phyloP scores from a whole-genome alignment of 2,113 vertebrate species.

The Turnix velox region DNA sequence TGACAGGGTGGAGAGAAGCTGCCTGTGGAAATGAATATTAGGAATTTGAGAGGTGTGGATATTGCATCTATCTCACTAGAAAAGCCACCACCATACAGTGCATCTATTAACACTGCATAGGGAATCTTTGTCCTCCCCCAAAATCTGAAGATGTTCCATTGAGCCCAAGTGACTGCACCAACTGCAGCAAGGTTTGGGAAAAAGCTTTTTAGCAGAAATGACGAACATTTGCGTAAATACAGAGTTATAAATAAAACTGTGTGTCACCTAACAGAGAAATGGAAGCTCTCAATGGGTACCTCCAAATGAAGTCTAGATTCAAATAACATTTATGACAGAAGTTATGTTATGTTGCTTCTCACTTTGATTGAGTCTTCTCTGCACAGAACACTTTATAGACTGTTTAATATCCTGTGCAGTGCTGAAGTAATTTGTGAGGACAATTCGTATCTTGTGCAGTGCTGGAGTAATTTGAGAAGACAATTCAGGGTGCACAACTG shows the following conservation, averaged over 20 bases:
- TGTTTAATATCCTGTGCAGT: not conserved
- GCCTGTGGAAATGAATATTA: not conserved
- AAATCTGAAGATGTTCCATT: not conserved
- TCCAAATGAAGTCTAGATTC: not conserved
- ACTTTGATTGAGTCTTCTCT: not conserved
- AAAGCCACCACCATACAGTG: fast-evolving
- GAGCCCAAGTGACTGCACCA: not conserved
- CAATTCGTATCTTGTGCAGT: not conserved
- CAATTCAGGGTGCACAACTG: not conserved
- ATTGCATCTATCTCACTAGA: not conserved
- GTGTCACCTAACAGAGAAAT: not conserved
- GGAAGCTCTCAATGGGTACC: not conserved
- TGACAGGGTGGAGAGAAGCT: not conserved
- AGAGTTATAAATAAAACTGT: not conserved
- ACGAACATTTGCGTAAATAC: not conserved
- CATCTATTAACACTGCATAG: not conserved
- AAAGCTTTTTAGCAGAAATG: not conserved
- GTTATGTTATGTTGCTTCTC: not conserved
- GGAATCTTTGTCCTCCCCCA: not conserved
- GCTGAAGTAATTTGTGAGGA: not conserved
- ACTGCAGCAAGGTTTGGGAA: not conserved
- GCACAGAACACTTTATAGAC: not conserved
- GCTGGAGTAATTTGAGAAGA: not conserved
- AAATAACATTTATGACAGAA: not conserved
- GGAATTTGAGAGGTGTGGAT: not conserved